phyloP scores from a whole-genome alignment of 2,797 vertebrate species.

The Dallia pectoralis region DNA sequence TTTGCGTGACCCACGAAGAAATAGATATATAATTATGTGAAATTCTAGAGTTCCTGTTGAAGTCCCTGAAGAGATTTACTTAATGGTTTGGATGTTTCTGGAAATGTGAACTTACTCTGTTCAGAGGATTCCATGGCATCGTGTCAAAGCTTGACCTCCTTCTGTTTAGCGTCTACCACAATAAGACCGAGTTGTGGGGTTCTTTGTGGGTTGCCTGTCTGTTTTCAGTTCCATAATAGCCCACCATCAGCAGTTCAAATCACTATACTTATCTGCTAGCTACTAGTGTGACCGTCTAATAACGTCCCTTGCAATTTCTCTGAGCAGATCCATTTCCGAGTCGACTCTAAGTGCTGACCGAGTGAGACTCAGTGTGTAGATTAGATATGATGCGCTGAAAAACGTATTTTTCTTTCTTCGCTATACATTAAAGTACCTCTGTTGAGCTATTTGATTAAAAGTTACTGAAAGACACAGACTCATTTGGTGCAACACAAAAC shows the following conservation, averaged over 20 bases:
- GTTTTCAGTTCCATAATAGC: background rate
- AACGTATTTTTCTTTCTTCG: background rate
- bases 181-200: background rate
- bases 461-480: background rate
- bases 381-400: conserved; percentile 9
- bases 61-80: background rate
- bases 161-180: background rate
- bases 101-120: conserved; percentile 24
- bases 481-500: background rate
- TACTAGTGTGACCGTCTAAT: conserved; percentile 31
- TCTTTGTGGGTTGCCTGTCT: background rate
- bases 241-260: conserved; percentile 21
- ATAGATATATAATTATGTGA: background rate
- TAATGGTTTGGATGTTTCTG: conserved; percentile 22
- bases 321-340: conserved; percentile 18
- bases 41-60: background rate
- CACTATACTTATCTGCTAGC: conserved; percentile 16
- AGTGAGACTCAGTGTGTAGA: background rate
- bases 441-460: background rate
- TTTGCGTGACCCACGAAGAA: no score
- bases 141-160: conserved; percentile 12
- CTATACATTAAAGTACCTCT: background rate
- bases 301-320: conserved; percentile 29
- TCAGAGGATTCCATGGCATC: conserved; percentile 8
- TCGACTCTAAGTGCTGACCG: background rate